These are phyloP conservation scores for Allygus modestus DNA, from an alignment of 2,888 invertebrate species.

Conservation along the genomic window DNA sequence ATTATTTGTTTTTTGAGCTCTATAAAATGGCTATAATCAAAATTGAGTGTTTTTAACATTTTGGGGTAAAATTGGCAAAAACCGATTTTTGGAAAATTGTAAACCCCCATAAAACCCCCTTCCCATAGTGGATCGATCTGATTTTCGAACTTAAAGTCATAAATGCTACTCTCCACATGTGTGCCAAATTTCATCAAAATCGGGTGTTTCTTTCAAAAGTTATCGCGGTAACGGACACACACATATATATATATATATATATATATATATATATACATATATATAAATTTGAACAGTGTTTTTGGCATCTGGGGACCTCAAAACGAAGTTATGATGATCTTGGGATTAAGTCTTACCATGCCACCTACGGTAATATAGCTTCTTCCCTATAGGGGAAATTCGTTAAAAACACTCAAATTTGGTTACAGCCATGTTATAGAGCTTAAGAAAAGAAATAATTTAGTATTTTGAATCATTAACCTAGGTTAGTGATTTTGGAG, in stretches of 20 bases:
- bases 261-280: slow-evolving; percentile 4
- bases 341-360: not conserved
- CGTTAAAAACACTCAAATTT: too few species aligned
- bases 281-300: not conserved
- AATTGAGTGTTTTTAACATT: not conserved
- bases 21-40: not conserved
- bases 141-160: not conserved
- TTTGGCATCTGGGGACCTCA: not conserved
- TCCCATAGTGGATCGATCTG: not conserved
- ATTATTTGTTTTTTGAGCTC: not conserved
- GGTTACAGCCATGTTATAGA: too few species aligned
- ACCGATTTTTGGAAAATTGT: not conserved
- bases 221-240: not conserved
- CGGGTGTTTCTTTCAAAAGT: not conserved
- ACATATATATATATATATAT: slow-evolving; percentile 4
- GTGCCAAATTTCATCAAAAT: not conserved
- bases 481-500: too few species aligned
- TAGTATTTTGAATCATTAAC: too few species aligned
- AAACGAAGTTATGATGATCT: not conserved
- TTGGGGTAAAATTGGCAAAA: not conserved
- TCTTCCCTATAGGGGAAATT: not conserved
- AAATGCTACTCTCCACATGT: not conserved
- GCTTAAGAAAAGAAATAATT: too few species aligned
- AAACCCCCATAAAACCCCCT: not conserved
- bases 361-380: not conserved